Evolutionary conservation across 2,113 vertebrate species (phyloP).

Genomic region (Felis chaus): DNA sequence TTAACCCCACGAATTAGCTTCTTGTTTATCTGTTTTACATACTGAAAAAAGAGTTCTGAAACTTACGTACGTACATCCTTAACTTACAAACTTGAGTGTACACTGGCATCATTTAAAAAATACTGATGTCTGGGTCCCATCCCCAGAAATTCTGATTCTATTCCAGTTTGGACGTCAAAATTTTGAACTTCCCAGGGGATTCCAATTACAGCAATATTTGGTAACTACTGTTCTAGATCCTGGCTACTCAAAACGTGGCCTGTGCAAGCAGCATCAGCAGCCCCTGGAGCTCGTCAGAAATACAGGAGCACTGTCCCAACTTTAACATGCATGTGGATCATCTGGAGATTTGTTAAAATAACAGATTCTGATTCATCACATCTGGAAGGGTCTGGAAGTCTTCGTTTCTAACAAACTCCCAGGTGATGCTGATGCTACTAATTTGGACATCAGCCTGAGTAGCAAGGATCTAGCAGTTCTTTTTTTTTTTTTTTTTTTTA

Average conservation of each 20-base stretch:
- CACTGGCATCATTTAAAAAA: slow-evolving; percentile 19
- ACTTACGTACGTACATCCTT: neutral
- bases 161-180: neutral
- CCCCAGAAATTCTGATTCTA: neutral
- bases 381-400: neutral
- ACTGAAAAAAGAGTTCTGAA: slow-evolving; percentile 25
- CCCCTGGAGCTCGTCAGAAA: neutral
- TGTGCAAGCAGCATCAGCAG: neutral
- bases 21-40: slow-evolving; percentile 12
- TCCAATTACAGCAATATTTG: neutral
- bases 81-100: neutral
- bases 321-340: neutral
- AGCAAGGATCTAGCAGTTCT: neutral
- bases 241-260: neutral
- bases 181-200: neutral
- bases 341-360: neutral
- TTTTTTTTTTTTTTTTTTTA: too few species aligned
- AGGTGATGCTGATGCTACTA: neutral
- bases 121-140: neutral
- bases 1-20: neutral
- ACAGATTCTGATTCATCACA: neutral
- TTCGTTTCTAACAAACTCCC: neutral
- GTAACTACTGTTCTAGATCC: neutral
- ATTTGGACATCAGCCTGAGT: neutral
- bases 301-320: neutral